Base-by-base conservation (phyloP, 1,140 invertebrate species). In the Tyrophagus putrescentiae region DNA sequence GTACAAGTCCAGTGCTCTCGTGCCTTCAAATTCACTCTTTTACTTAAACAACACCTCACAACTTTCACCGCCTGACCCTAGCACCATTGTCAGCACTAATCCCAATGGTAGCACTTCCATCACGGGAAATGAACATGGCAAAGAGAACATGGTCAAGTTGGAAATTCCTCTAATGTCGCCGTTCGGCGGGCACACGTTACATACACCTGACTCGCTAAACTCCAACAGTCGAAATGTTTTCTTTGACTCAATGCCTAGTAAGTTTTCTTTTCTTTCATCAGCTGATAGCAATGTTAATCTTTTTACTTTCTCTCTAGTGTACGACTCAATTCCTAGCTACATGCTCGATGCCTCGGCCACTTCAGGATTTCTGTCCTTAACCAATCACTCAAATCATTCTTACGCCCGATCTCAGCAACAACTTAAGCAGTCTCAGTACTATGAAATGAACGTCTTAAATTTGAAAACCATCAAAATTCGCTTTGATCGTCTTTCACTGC, bases 401-500 rank as follows among this genome's bases (percentile, higher is more conserved):
- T 34, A 33, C 16, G 33, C 52, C 9, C 62, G 45, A 27, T 42
- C 39, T 5, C 56, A 44, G 28, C 59, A 67, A 57, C 62, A 68
- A 56, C 80, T 80, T 0, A 84, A 84, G 66, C 70, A 70, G 18
- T 72, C 75, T 65, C 83, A 84, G 66, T 92, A 86, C 73, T 92
- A 92, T 71, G 88, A 87, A 67, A 84, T 88, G 68, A 81, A 82
- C 69, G 71, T 88, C 21, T 79, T 83, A 4, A 83, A 81, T 61
- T 66, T 62, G 31, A 66, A 67, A 61, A 64, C 56, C 48, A 42
- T 78, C 0, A 76, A 77, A 65, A 71, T 95, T 1, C 81, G 83
- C 29, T 89, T 97, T 77, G 92, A 98, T 74, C 78, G 94, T 45
- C 75, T 98, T 42, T 84, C 89, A 62, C 73, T 98, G 11, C 76